Conservation (phyloP, 2,888 invertebrate species). For the Callimorpha dominula region DNA sequence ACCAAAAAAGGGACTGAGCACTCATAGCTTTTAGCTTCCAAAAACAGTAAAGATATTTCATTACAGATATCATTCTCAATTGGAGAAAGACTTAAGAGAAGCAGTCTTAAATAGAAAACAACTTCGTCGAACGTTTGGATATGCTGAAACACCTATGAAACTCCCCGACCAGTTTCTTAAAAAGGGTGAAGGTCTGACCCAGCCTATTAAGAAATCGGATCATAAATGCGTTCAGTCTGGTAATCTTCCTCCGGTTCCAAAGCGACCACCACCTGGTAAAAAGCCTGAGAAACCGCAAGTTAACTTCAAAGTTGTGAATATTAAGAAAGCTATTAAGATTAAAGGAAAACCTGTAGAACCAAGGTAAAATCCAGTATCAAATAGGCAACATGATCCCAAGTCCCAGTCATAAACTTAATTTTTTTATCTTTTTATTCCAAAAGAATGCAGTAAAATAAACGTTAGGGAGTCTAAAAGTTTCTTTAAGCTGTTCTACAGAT, state of each 20-base stretch:
- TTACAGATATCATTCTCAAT: conserved; percentile 83
- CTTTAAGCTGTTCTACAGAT: no score
- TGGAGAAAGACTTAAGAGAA: conserved; percentile 79
- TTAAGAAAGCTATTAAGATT: conserved; percentile 84
- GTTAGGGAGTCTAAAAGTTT: no score
- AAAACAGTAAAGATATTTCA: neutral
- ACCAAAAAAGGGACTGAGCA: no score
- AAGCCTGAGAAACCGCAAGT: conserved; percentile 68
- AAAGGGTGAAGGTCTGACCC: conserved; percentile 86
- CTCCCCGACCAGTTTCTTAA: conserved; percentile 88
- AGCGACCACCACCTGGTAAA: conserved; percentile 68
- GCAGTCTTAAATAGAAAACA: conserved; percentile 71
- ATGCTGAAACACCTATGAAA: conserved; percentile 87
- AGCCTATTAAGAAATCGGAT: conserved; percentile 72
- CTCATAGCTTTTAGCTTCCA: neutral
- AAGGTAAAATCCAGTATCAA: conserved; percentile 52
- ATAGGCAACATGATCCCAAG: neutral
- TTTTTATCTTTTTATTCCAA: no score
- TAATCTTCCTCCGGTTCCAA: conserved; percentile 81
- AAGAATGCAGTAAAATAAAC: no score
- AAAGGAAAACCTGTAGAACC: conserved; percentile 86
- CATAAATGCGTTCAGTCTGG: conserved; percentile 74
- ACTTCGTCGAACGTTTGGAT: conserved; percentile 89
- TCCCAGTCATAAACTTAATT: no score
- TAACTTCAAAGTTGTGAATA: conserved; percentile 88